A percentile compares a stretch with the other conserved stretches of the same genome.
Evolutionary conservation across 2,888 invertebrate genomes (phyloP).

Genomic region (Stictocephala bisonia): DNA sequence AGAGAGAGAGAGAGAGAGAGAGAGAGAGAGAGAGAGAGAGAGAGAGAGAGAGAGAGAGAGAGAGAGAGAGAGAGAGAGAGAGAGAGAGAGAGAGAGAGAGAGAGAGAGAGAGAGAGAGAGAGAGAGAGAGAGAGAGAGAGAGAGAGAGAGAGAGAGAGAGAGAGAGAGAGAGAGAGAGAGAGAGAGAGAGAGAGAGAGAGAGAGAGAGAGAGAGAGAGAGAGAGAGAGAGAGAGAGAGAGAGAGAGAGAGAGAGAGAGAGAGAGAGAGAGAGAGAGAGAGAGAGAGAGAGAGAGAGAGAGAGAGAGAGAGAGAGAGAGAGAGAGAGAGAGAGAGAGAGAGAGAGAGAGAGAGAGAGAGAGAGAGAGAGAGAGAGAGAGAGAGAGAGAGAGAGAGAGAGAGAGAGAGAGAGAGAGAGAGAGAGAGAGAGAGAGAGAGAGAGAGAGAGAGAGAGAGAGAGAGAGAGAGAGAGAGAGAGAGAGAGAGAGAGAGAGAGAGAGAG

Average conservation of each 20-base stretch:
- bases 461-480: conserved; percentile 15
- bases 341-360: conserved; percentile 8
- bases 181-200: conserved; percentile 19
- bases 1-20: too few relatives aligned
- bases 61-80: conserved; percentile 18
- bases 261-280: conserved; percentile 50
- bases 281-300: conserved; percentile 51
- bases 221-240: neutral
- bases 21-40: too few relatives aligned
- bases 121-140: conserved; percentile 39
- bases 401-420: conserved; percentile 3
- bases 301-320: neutral
- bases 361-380: conserved; percentile 11
- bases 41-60: conserved; percentile 25
- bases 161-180: conserved; percentile 16
- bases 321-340: conserved; percentile 10
- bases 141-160: conserved; percentile 30
- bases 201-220: conserved; percentile 33
- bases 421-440: conserved; percentile 3
- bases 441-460: conserved; percentile 4
- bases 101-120: conserved; percentile 43
- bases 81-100: conserved; percentile 28
- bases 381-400: conserved; percentile 4
- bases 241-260: neutral
- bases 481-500: conserved; percentile 1